phyloP scores from a whole-genome alignment of 2,113 vertebrate species.

The Scophthalmus maximus region DNA sequence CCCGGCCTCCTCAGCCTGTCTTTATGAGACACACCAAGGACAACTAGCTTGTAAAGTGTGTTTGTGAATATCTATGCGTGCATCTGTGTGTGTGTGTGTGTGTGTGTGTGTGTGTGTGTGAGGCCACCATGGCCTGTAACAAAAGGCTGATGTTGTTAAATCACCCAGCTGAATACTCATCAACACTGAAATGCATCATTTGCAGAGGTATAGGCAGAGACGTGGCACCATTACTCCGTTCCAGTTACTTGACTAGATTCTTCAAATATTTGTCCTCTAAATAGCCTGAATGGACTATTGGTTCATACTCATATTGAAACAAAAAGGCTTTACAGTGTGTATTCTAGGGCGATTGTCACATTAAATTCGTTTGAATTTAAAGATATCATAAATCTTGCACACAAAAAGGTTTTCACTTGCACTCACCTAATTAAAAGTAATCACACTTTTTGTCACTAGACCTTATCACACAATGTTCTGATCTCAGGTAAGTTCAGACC shows the following conservation, averaged over 20 bases:
- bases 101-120: not conserved
- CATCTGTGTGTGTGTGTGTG: slow-evolving; percentile 17
- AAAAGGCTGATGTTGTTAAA: slow-evolving; percentile 67
- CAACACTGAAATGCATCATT: slow-evolving; percentile 71
- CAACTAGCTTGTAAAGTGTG: slow-evolving; percentile 69
- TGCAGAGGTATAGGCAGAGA: slow-evolving; percentile 51
- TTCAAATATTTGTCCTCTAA: slow-evolving; percentile 65
- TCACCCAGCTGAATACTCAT: slow-evolving; percentile 64
- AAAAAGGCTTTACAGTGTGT: slow-evolving; percentile 2
- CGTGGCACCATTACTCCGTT: slow-evolving; percentile 48
- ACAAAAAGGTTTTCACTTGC: no score
- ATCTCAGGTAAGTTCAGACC: no score
- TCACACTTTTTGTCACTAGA: no score
- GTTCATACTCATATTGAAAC: slow-evolving; percentile 28
- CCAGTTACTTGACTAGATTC: slow-evolving; percentile 50
- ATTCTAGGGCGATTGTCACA: not conserved
- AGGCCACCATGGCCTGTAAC: slow-evolving; percentile 44
- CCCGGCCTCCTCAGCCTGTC: slow-evolving; percentile 60
- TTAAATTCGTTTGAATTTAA: not conserved
- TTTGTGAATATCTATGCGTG: slow-evolving; percentile 59
- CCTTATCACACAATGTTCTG: no score
- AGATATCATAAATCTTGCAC: no score
- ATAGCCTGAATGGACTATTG: slow-evolving; percentile 34
- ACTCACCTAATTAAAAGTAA: no score
- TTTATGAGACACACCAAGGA: slow-evolving; percentile 77